A percentile compares a stretch with the other conserved stretches of the same genome.
Conservation (phyloP, 2,113 vertebrate genomes). For the Sinocyclocheilus maitianheensis region DNA sequence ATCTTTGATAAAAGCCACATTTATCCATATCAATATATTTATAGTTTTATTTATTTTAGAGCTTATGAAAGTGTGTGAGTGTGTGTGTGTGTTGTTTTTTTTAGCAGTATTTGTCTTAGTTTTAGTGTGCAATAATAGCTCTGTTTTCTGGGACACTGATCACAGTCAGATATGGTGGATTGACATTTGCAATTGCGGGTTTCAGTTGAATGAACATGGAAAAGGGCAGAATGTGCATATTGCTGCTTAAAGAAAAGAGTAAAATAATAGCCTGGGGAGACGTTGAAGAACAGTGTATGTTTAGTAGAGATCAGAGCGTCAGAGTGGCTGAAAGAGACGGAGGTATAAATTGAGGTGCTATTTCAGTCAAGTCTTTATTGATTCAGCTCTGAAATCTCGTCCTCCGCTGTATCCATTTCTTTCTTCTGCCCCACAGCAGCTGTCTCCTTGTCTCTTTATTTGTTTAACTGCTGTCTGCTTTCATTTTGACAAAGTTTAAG, state of each 20-base stretch:
- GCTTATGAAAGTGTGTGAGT: not conserved
- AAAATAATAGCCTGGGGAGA: not conserved
- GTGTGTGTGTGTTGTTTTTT: not conserved
- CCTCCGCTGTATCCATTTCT: not conserved
- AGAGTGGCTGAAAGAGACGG: not conserved
- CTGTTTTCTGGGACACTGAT: slow-evolving; percentile 5
- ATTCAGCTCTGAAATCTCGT: slow-evolving; percentile 37
- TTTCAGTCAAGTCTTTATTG: slow-evolving; percentile 44
- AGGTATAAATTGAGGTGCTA: slow-evolving; percentile 37
- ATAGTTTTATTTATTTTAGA: not conserved
- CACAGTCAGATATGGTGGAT: slow-evolving; percentile 12
- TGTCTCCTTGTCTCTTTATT: slow-evolving; percentile 12
- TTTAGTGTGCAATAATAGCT: not conserved
- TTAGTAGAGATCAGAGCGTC: slow-evolving; percentile 15
- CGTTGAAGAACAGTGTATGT: not conserved
- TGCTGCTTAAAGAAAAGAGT: not conserved
- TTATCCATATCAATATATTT: not conserved
- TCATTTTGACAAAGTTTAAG: slow-evolving; percentile 10
- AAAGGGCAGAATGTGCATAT: slow-evolving; percentile 19
- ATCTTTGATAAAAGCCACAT: not conserved
- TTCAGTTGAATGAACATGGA: slow-evolving; percentile 26
- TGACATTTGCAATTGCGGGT: slow-evolving; percentile 29
- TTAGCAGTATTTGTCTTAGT: not conserved
- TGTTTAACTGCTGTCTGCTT: slow-evolving; percentile 22
- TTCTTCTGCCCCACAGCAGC: slow-evolving; percentile 26